Evolutionary conservation across 2,888 invertebrate species (phyloP), one percentile per base, ranked within the genome.

Genomic region (Amorpha juglandis): DNA sequence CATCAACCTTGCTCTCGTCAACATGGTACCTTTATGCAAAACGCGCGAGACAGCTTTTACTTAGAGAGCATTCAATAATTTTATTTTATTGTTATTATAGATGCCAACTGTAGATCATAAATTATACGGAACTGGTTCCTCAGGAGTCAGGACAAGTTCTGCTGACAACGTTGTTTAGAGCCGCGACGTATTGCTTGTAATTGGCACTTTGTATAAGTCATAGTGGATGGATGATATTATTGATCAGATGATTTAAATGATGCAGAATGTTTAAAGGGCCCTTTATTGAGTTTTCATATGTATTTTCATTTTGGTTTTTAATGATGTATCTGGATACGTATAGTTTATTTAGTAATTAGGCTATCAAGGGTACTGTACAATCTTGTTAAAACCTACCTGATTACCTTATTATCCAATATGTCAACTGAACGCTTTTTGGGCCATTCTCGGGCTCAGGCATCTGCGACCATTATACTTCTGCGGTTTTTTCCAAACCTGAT

Each of bases 81-180:
- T 58, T 58, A 58, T 58, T 58, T 42, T 58, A 58, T 58, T 58
- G 58, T 58, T 58, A 58, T 58, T 58, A 58, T 58, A 58, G 58
- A 58, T 58, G 58, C 38, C 58, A 58, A 42, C 12, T 38, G 58
- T 58, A 19, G 58, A 42, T 42, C 38, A 19, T 58, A 58, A 58
- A 58, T 58, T 58, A 58, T 42, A 12, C 19, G 12, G 1, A 3
- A 58, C 58, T 42, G 19, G 58, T 58, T 52, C 58, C 42, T 58
- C 42, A 42, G 58, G 38, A 42, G 19, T 58, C 42, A 42, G 58
- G 38, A 42, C 58, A 38, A 16, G 58, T 38, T 58, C 42, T 19
- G 42, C 42, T 58, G 58, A 58, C 58, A 58, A 58, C 19, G 12
- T 58, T 42, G 58, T 58, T 58, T 42, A 58, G 58, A 58, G 52